phyloP scores from a whole-genome alignment of 2,888 invertebrate species.

The Dryadula phaetusa region DNA sequence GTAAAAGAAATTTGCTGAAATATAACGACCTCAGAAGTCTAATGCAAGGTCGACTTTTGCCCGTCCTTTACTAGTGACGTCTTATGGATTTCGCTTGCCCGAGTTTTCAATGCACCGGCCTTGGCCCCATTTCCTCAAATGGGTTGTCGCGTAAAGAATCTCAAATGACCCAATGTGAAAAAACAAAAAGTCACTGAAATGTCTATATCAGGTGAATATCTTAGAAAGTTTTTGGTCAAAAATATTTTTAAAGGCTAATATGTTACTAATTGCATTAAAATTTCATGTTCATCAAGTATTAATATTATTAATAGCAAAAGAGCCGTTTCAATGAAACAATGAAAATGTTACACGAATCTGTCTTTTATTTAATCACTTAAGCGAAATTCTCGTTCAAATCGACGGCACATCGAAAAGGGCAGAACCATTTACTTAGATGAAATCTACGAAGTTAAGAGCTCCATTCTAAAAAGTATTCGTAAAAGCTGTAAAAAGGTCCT shows the following conservation, averaged over 20 bases:
- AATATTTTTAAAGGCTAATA: background rate
- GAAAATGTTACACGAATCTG: background rate
- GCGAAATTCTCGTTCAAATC: background rate
- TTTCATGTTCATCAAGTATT: no score
- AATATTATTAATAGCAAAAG: no score
- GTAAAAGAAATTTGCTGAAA: background rate
- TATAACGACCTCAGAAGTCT: conserved; percentile 19
- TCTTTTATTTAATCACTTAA: background rate
- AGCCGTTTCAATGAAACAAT: background rate
- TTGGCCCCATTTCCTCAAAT: conserved; percentile 42
- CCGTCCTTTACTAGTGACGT: conserved; percentile 35
- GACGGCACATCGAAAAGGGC: background rate
- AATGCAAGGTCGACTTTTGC: conserved; percentile 28
- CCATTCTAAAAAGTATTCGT: conserved; percentile 13
- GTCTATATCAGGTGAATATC: conserved; percentile 17
- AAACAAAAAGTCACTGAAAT: conserved; percentile 26
- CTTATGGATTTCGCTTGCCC: conserved; percentile 34
- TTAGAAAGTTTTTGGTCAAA: background rate
- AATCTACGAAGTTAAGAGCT: conserved; percentile 20
- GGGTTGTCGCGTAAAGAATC: conserved; percentile 38
- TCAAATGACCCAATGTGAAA: conserved; percentile 30
- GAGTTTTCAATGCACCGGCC: conserved; percentile 39
- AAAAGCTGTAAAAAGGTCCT: conserved; percentile 24
- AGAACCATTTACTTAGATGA: conserved; percentile 8
- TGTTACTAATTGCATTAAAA: background rate